A percentile compares a stretch with the other conserved stretches of the same genome.
Evolutionary conservation across 2,888 invertebrate species (phyloP).

Genomic region (Tachystola acroxantha): DNA sequence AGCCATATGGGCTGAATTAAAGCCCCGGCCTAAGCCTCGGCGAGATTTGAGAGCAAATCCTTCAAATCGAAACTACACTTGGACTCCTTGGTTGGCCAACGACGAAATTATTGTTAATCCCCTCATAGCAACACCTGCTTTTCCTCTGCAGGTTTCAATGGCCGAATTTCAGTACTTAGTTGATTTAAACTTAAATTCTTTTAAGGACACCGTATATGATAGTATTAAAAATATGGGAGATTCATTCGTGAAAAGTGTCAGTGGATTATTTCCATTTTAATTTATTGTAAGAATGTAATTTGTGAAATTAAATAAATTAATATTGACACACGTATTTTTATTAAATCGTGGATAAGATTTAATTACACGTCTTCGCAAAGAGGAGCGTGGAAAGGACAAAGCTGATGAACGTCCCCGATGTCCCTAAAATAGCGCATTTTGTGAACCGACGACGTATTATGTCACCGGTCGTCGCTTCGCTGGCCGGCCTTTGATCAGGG

Average conservation of each 20-base stretch:
- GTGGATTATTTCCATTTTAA: constrained; percentile 28
- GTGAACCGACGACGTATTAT: constrained; percentile 44
- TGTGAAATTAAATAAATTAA: neutral
- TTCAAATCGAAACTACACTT: constrained; percentile 29
- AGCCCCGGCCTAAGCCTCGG: constrained; percentile 24
- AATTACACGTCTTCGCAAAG: neutral
- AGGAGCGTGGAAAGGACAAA: constrained; percentile 8
- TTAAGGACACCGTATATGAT: constrained; percentile 28
- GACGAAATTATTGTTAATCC: constrained; percentile 25
- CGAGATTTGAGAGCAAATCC: constrained; percentile 35
- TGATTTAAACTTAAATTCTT: constrained; percentile 29
- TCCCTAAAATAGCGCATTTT: constrained; percentile 44
- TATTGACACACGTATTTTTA: neutral
- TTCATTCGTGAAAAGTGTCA: constrained; percentile 29
- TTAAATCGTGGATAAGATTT: constrained; percentile 1
- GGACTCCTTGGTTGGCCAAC: constrained; percentile 36
- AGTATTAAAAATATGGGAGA: constrained; percentile 29
- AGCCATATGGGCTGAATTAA: constrained; percentile 33
- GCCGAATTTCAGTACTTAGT: constrained; percentile 36
- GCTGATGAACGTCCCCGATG: neutral
- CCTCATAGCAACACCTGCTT: constrained; percentile 19
- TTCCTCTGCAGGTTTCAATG: constrained; percentile 34
- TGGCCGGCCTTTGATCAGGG: constrained; percentile 59
- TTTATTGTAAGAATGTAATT: constrained; percentile 5
- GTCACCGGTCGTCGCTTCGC: constrained; percentile 37